Percentiles rank a stretch among this genome's conserved stretches.
Evolutionary conservation across 2,797 vertebrate species (phyloP).

Genomic region (Pelodytes ibericus): DNA sequence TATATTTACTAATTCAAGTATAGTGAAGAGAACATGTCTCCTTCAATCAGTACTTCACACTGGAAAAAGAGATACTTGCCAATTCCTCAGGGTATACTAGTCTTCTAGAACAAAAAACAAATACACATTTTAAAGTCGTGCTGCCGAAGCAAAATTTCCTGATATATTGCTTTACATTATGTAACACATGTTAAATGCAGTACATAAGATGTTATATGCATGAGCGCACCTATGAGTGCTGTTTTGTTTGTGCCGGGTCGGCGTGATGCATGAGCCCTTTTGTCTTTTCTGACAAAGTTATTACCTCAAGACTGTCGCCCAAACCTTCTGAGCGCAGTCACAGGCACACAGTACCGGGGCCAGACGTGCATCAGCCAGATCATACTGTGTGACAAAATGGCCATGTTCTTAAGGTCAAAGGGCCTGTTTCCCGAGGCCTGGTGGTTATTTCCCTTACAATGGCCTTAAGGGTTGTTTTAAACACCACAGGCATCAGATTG

Average conservation of each 20-base stretch:
- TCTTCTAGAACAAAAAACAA: not conserved
- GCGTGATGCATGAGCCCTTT: not conserved
- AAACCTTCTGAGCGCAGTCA: not conserved
- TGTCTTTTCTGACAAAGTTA: conserved; percentile 10
- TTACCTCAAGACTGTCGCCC: not conserved
- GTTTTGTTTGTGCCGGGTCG: conserved; percentile 6
- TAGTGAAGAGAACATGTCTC: not conserved
- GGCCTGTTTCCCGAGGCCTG: not conserved
- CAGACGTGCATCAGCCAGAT: not conserved
- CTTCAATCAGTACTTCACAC: not conserved
- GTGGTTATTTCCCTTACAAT: not conserved
- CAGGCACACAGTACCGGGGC: not conserved
- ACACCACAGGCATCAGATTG: conserved; percentile 34
- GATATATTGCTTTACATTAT: conserved; percentile 16
- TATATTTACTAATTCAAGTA: too few species aligned
- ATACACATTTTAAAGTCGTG: not conserved
- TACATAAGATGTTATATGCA: conserved; percentile 17
- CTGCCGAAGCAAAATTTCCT: not conserved
- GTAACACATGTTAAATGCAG: not conserved
- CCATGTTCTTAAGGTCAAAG: not conserved
- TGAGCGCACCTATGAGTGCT: conserved; percentile 5
- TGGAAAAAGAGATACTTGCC: not conserved
- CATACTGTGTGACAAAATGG: not conserved
- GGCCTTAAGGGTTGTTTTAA: conserved; percentile 33
- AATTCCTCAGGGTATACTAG: not conserved